phyloP scores from a whole-genome alignment of 2,797 vertebrate species.

The Lithobates sylvaticus region DNA sequence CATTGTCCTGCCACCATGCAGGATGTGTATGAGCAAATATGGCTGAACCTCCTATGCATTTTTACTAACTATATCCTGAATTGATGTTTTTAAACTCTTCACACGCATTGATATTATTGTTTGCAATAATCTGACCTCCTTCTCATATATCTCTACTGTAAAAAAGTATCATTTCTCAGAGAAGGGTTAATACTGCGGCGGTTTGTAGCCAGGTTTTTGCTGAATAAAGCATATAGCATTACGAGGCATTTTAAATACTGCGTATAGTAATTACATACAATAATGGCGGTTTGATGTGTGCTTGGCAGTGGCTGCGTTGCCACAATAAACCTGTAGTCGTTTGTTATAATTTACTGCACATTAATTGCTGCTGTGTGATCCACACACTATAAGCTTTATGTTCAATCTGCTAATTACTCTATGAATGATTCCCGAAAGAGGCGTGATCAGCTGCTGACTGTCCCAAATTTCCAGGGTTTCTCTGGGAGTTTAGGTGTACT shows the following conservation, averaged over 20 bases:
- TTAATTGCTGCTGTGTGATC: slow-evolving; percentile 42
- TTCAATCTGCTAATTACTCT: slow-evolving; percentile 29
- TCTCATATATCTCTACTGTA: no score
- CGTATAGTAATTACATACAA: slow-evolving; percentile 45
- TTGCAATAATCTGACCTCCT: no score
- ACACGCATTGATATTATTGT: no score
- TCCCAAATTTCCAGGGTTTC: neutral
- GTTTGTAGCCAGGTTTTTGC: slow-evolving; percentile 9
- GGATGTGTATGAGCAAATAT: no score
- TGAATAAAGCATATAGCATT: slow-evolving; percentile 2
- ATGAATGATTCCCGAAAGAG: neutral
- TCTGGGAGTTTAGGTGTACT: neutral
- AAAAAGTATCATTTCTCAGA: no score
- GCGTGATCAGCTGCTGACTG: neutral
- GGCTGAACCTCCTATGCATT: no score
- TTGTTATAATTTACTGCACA: slow-evolving; percentile 44
- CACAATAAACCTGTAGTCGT: slow-evolving; percentile 54
- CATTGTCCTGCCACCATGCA: no score
- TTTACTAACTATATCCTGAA: no score
- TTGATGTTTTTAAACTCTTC: no score
- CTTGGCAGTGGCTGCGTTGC: slow-evolving; percentile 44
- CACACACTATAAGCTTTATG: slow-evolving; percentile 14
- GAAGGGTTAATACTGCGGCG: neutral
- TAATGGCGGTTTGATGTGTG: slow-evolving; percentile 44
- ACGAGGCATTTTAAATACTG: slow-evolving; percentile 16